Conservation (phyloP, 2,888 invertebrate species). For the Drosophila antonietae region DNA sequence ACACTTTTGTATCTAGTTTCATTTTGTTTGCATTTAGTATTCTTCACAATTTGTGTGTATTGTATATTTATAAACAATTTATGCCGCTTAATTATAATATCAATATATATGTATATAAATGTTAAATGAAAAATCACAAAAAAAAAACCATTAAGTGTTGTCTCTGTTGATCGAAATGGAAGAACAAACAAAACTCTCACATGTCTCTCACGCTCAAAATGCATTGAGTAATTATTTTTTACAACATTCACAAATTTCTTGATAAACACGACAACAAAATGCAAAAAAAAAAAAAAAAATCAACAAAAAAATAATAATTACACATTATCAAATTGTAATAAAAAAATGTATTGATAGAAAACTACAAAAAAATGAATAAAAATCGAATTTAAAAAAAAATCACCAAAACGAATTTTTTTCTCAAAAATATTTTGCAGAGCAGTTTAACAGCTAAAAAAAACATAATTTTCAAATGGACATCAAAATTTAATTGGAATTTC, state of each 20-base stretch:
- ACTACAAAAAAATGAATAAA: conserved; percentile 71
- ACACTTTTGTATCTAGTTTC: conserved; percentile 79
- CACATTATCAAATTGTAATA: conserved; percentile 63
- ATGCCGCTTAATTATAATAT: conserved; percentile 78
- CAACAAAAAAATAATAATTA: conserved; percentile 3
- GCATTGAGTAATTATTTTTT: conserved; percentile 61
- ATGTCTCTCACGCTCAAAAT: conserved; percentile 79
- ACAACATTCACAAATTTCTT: conserved; percentile 38
- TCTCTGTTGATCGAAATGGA: conserved; percentile 41
- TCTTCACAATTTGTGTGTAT: conserved; percentile 80
- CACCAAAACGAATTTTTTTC: background rate
- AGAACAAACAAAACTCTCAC: conserved; percentile 61
- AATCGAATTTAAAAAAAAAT: conserved; percentile 65
- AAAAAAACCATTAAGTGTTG: conserved; percentile 52
- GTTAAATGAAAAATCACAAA: conserved; percentile 55
- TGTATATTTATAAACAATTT: conserved; percentile 79
- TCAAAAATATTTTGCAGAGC: background rate
- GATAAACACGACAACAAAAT: conserved; percentile 65
- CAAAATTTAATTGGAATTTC: background rate
- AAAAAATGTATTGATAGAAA: conserved; percentile 67
- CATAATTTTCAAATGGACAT: background rate
- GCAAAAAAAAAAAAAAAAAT: conserved; percentile 44
- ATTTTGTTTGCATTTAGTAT: conserved; percentile 81
- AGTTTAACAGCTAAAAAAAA: background rate
- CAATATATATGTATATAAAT: conserved; percentile 56